A percentile compares a stretch with the other conserved stretches of the same genome.
These are phyloP conservation scores for Halichoerus grypus DNA, from an alignment of 2,113 vertebrate species.

Conservation along the genomic window DNA sequence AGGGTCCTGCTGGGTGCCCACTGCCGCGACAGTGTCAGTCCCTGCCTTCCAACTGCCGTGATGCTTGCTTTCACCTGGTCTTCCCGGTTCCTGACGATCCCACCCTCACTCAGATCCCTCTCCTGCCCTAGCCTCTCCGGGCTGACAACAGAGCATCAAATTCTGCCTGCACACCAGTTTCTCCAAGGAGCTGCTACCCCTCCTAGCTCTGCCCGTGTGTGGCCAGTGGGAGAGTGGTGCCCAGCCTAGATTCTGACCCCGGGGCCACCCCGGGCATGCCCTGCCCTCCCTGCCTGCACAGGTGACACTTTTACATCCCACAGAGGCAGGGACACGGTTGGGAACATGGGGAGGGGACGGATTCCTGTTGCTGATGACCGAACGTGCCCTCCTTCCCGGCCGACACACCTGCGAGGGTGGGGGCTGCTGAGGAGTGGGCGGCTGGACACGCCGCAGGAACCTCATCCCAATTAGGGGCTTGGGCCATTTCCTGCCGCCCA, in stretches of 20 bases:
- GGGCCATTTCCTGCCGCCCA: slow-evolving; percentile 72
- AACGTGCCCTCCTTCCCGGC: neutral
- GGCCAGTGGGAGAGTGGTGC: neutral
- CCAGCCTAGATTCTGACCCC: neutral
- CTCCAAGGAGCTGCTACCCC: no score
- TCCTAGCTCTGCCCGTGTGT: neutral
- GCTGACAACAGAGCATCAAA: neutral
- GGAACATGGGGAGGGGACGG: no score
- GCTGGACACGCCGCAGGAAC: neutral
- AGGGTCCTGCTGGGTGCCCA: neutral
- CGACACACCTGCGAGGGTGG: neutral
- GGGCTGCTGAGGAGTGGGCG: neutral
- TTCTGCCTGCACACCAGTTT: neutral
- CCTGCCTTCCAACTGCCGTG: neutral
- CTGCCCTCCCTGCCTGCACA: no score
- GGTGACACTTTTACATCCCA: neutral
- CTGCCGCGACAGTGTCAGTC: rapidly evolving
- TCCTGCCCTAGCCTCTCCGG: neutral
- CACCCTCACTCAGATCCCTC: neutral
- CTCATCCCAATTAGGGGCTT: slow-evolving; percentile 34
- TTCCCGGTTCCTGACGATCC: neutral
- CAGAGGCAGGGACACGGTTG: neutral
- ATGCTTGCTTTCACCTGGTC: neutral
- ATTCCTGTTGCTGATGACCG: neutral
- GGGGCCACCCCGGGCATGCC: neutral